Evolutionary conservation across 2,797 vertebrate species (phyloP), one percentile per base, ranked within the genome.

Genomic region (Myotis pilosus): DNA sequence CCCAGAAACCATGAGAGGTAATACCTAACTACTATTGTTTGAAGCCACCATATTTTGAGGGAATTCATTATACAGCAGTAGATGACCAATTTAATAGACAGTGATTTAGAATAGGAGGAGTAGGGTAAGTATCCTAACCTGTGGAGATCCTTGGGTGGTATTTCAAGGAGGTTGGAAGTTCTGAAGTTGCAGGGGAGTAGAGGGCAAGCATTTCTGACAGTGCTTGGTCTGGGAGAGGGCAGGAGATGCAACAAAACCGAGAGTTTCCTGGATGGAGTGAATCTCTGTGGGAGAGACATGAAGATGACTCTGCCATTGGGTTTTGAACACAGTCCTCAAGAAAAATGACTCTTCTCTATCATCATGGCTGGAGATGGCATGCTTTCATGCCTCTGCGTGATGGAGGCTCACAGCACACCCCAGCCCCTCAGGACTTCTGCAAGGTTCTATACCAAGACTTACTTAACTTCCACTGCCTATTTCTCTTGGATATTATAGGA

Each of bases 71-170:
- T 38, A 16, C 1, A 41, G 44, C 33, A 74, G 15, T 49, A 82
- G 76, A 68, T 83, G 78, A 92, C 15, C 80, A 91, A 89, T 74
- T 90, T 71, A 91, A 76, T 30, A 74, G 68, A 57, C 49, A 19
- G 60, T 15, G 8, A 47, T 25, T 87, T 82, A 22, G 23, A 92
- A 57, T 11, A 69, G 60, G 38, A 92, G 53, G 13, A 47, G 22
- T 20, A 69, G 30, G 8, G 36, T 41, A 80, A 80, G 11, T 13
- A 62, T 60, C 36, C 33, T 19, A 33, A 3, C 30, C 53, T 19
- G 72, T 41, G 57, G 49, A 87, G 60, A 81, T 74, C 10, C 8
- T 82, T 92, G 44, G 8, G 33, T 92, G 47, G 74, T 69, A 25
- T 3, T 69, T 15, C 36, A 91, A 89, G 64, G 57, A 93, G 16